Percentiles rank a stretch among this genome's conserved stretches.
Evolutionary conservation across 2,888 invertebrate species (phyloP).

Genomic region (Drosophila buzzatii): DNA sequence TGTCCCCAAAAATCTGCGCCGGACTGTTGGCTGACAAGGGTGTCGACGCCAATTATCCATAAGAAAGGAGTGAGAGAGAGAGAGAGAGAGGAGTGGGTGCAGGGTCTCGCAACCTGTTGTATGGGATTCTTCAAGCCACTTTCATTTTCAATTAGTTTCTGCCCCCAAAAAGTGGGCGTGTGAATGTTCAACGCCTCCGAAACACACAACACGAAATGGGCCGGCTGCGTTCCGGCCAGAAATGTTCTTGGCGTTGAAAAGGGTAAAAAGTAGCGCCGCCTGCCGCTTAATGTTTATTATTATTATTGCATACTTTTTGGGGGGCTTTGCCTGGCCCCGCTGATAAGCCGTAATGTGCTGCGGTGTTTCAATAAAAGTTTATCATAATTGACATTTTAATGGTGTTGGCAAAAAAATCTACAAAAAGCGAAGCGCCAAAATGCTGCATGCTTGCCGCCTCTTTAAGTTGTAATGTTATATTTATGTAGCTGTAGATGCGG

Average conservation of each 20-base stretch:
- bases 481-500: slow-evolving; percentile 54
- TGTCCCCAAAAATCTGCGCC: slow-evolving; percentile 61
- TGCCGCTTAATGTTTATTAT: slow-evolving; percentile 72
- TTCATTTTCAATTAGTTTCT: slow-evolving; percentile 78
- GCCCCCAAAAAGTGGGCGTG: slow-evolving; percentile 73
- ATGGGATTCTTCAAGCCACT: slow-evolving; percentile 43
- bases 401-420: slow-evolving; percentile 46
- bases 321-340: slow-evolving; percentile 42
- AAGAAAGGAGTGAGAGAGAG: background rate
- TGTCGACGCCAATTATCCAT: slow-evolving; percentile 74
- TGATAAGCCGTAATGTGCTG: slow-evolving; percentile 76
- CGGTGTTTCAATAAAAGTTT: slow-evolving; percentile 79
- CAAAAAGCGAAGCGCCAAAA: slow-evolving; percentile 11
- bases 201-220: slow-evolving; percentile 55
- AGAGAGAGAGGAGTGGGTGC: slow-evolving; percentile 24
- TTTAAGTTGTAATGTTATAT: slow-evolving; percentile 61
- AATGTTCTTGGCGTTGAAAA: slow-evolving; percentile 57
- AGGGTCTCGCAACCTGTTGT: slow-evolving; percentile 63
- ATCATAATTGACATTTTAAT: slow-evolving; percentile 80
- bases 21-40: slow-evolving; percentile 73
- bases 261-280: slow-evolving; percentile 60
- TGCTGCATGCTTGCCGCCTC: slow-evolving; percentile 39
- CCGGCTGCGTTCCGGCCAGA: slow-evolving; percentile 25
- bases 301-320: slow-evolving; percentile 68
- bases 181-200: slow-evolving; percentile 69